phyloP scores from a whole-genome alignment of 2,113 vertebrate species.

The Austrofundulus limnaeus region DNA sequence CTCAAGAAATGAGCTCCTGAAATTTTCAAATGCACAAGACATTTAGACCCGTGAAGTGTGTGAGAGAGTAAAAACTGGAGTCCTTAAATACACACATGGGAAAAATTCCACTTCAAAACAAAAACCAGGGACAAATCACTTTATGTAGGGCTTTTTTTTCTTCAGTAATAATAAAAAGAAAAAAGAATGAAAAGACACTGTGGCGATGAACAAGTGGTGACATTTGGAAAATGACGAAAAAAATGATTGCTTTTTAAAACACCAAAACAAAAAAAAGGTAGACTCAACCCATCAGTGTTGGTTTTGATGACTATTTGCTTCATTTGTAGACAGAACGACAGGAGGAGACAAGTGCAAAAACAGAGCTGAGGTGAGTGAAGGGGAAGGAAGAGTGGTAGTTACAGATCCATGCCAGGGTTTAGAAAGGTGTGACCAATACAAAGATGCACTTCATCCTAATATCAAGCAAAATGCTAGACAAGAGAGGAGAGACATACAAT shows the following conservation, averaged over 20 bases:
- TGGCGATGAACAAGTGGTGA: conserved; percentile 12
- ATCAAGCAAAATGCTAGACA: conserved; percentile 50
- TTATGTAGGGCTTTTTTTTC: too few species aligned
- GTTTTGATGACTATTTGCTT: conserved; percentile 39
- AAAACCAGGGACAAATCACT: too few species aligned
- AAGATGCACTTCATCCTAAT: conserved; percentile 35
- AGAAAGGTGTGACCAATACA: conserved; percentile 32
- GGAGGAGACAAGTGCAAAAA: conserved; percentile 45
- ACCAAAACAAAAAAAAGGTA: conserved; percentile 25
- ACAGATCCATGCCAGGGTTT: conserved; percentile 48
- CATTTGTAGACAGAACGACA: conserved; percentile 35
- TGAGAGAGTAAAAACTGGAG: conserved; percentile 6
- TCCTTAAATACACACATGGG: neutral
- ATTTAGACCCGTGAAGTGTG: neutral
- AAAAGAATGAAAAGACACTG: conserved; percentile 21
- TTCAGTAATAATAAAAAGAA: conserved; percentile 15
- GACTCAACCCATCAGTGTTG: conserved; percentile 17
- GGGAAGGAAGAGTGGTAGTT: conserved; percentile 41
- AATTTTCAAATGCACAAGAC: conserved; percentile 27
- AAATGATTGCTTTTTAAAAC: conserved; percentile 24
- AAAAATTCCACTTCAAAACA: neutral
- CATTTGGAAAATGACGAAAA: conserved; percentile 17
- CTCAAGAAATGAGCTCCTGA: conserved; percentile 27
- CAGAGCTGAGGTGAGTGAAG: conserved; percentile 36
- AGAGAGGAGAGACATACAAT: conserved; percentile 38